Evolutionary conservation across 2,113 vertebrate species (phyloP).

Genomic region (Cyprinus carpio): DNA sequence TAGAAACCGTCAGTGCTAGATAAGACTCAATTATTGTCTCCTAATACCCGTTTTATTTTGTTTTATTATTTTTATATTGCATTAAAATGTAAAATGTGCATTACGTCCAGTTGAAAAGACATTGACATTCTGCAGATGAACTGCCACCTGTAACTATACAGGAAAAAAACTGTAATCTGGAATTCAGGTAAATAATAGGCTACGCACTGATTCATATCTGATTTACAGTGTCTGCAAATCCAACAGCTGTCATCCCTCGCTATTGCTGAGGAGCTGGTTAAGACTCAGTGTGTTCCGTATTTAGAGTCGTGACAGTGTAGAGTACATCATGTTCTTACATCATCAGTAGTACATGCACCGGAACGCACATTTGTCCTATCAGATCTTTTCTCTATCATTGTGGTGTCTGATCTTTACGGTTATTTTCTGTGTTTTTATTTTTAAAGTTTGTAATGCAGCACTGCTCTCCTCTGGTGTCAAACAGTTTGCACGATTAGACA

Average conservation of each 20-base stretch:
- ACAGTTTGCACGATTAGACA: neutral
- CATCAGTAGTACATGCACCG: neutral
- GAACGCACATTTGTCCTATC: neutral
- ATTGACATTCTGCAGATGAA: neutral
- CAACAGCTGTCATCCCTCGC: neutral
- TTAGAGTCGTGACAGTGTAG: conserved; percentile 10
- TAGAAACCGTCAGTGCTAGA: neutral
- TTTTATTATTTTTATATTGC: too few species aligned
- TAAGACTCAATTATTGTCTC: neutral
- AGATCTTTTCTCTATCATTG: neutral
- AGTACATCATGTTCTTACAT: conserved; percentile 30
- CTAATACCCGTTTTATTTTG: neutral
- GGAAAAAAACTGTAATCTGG: neutral
- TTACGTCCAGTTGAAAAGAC: neutral
- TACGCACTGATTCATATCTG: neutral
- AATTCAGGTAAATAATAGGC: neutral
- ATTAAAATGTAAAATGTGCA: neutral
- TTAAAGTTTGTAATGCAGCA: neutral
- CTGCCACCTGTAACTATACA: neutral
- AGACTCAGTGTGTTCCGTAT: neutral
- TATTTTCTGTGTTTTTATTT: neutral
- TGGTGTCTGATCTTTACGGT: neutral
- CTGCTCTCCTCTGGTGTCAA: neutral
- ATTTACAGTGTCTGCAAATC: neutral
- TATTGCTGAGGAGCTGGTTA: too few species aligned